A percentile compares a stretch with the other conserved stretches of the same genome.
phyloP scores from a whole-genome alignment of 2,113 vertebrate genomes.

The Catharus minimus region DNA sequence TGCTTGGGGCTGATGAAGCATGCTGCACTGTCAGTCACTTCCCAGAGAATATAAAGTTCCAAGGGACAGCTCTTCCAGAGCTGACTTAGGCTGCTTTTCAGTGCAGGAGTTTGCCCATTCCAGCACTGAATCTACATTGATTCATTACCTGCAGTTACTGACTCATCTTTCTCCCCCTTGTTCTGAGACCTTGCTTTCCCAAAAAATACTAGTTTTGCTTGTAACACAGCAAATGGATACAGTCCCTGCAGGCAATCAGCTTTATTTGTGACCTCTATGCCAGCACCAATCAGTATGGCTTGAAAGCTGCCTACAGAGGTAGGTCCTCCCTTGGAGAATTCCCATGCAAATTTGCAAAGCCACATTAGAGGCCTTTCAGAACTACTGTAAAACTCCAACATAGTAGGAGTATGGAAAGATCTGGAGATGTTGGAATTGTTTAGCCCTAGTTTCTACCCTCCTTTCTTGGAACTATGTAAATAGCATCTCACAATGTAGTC shows the following conservation, averaged over 20 bases:
- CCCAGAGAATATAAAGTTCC: neutral
- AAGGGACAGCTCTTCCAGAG: neutral
- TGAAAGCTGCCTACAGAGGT: neutral
- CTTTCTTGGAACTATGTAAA: neutral
- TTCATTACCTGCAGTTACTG: neutral
- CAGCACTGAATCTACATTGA: neutral
- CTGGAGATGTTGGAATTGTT: neutral
- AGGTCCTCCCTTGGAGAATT: neutral
- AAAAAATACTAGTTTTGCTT: neutral
- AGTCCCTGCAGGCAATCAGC: neutral
- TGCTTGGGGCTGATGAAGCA: neutral
- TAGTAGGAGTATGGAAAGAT: neutral
- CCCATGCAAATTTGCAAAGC: neutral
- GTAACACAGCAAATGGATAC: neutral
- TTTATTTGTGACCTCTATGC: neutral
- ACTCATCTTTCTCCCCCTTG: neutral
- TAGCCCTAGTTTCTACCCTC: neutral
- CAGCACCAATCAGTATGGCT: neutral
- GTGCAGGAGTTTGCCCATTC: neutral
- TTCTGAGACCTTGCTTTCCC: neutral
- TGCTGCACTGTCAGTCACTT: rapidly evolving
- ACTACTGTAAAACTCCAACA: neutral
- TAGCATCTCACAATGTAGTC: neutral
- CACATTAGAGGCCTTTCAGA: neutral
- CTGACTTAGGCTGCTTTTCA: neutral